Evolutionary conservation across 1,140 invertebrate genomes (phyloP), one percentile per base, ranked within the genome.

Genomic region (Hormaphis cornu): DNA sequence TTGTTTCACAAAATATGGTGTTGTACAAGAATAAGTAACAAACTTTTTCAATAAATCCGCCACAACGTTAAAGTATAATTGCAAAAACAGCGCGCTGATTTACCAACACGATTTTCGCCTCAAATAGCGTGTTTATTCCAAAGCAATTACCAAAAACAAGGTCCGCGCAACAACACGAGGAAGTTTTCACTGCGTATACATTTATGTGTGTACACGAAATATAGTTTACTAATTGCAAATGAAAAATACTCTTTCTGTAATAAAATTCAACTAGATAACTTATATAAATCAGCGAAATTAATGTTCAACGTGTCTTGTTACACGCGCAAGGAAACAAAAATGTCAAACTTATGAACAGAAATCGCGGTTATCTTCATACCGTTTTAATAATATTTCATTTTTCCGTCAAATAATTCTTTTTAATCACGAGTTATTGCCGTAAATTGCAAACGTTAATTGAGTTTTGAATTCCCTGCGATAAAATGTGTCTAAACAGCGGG

Each of bases 31-130:
- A 30, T 30, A 18, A 16, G 28, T 22, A 9, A 18, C 12, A 35
- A 56, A 56, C 53, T 56, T 56, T 56, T 35, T 35, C 53, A 35
- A 56, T 56, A 56, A 56, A 56, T 56, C 53, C 30, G n/a, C 18
- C 28, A 18, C n/a, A 30, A 33, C 50, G 16, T 16, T 12, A 53
- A 53, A 53, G 24, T 53, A 53, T 53, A 53, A 53, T 53, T 53
- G 28, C 28, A 33, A 53, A 50, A 53, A 53, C 52, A 10, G 28
- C 6, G 8, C 7, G 28, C 28, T 22, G 53, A 35, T 56, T 33
- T 35, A 35, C 28, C 5, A 24, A n/a, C 22, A 56, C 35, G 33
- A 35, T 56, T 56, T 56, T 56, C 53, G 30, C n/a, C 18, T 35
- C 16, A 56, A 56, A 56, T 56, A 26, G 22, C 53, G n/a, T 56